Base-by-base conservation (phyloP, 2,888 invertebrate genomes). In the Protodeltote pygarga region DNA sequence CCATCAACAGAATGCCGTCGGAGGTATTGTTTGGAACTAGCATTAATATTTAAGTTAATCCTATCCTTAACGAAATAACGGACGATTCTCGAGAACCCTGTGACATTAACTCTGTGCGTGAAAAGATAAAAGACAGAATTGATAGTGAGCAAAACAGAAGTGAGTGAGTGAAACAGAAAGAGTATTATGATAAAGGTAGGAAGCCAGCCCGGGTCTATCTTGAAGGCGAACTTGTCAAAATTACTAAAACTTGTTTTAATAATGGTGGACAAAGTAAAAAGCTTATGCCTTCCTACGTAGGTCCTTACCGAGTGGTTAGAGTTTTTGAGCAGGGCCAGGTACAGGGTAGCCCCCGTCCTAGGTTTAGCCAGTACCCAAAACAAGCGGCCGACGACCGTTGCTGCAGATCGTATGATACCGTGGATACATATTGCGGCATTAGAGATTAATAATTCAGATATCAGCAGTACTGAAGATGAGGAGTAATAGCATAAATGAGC, bases 241-340 rank as follows among this genome's bases (percentile, higher is more conserved):
- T 65, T 2, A 51, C 53, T 1, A 51, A 49, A 31, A 29, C 21
- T 1, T 8, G 10, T 11, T 62, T 58, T 23, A 16, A 33, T 5
- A 68, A 68, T 33, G 45, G 65, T 2, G 68, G 65, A 0, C 40
- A 65, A 14, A 68, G 64, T 24, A 64, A 32, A 2, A 64, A 67
- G 8, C 37, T 65, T 2, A 9, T 61, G 13, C 57, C 63, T 0
- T 9, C 41, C 2, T 64, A 47, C 23, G 28, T 25, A 24, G 62
- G 61, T 1, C 63, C 66, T 0, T 66, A 42, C 29, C 19, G 41
- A 8, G 50, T 66, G 1, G 9, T 15, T 1, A 19, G 10, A 10
- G 37, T 52, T n/a, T 23, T 62, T n/a, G 17, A 58, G 50, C 2
- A 60, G 53, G 2, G 63, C 61, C 14, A 41, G 53, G 0, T 65